Evolutionary conservation across 1,140 invertebrate genomes (phyloP), one percentile per base, ranked within the genome.

Genomic region (Pararge aegeria): DNA sequence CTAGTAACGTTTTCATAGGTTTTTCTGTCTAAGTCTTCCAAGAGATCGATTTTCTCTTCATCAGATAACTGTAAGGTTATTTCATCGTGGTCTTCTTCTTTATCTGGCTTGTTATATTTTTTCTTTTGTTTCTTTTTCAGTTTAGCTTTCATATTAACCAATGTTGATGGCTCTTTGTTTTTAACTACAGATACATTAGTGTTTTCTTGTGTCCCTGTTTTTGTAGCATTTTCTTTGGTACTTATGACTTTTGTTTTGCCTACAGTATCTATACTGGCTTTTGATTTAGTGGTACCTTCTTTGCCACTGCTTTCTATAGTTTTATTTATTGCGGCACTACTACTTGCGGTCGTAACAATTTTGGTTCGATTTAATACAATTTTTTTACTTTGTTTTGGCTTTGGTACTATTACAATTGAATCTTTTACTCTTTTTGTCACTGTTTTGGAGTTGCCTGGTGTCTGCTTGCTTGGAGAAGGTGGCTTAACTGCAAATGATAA

Each of bases 1-100:
- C 48, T 65, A 0, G 66, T 63, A 21, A 61, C 49, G 60, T 40
- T 77, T 6, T 83, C 80, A 27, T 70, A 78, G 15, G 78, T 74
- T 44, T 82, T 84, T 29, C 70, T 66, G 46, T 86, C 77, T 7
- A 89, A 76, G 69, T 82, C 77, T 69, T 90, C 88, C 29, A 91
- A 66, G 12, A 91, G 59, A 73, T 91, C 89, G 84, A 90, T 89
- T 68, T 91, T 91, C 46, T 91, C 90, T 3, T 81, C 76, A 70
- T 91, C 89, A 0, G 90, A 91, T 2, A 91, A 54, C 54, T 91
- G 80, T 5, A 91, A 53, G 3, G 76, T 90, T 30, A 91, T 88
- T 72, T 91, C 90, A 67, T 90, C 88, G 18, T 89, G 78, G 59
- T 90, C 87, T 19, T 77, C 81, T 55, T 78, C 73, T 64, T 78